These are phyloP conservation scores for Pangasianodon gigas DNA, from an alignment of 2,113 vertebrate species.

Conservation along the genomic window DNA sequence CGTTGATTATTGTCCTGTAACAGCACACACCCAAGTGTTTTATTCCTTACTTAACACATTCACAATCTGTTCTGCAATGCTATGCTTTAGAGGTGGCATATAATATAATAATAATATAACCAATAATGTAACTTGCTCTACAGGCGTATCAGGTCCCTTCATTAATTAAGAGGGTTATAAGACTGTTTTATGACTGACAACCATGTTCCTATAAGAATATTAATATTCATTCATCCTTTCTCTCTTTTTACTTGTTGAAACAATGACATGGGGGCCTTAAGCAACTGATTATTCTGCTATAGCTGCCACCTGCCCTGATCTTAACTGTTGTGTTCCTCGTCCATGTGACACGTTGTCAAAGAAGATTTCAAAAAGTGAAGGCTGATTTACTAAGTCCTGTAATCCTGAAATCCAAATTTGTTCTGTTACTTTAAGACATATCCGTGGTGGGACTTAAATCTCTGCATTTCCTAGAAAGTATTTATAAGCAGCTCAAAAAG, in stretches of 20 bases:
- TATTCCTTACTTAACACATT: background rate
- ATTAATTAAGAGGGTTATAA: background rate
- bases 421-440: background rate
- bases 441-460: slow-evolving; percentile 50
- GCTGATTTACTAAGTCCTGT: background rate
- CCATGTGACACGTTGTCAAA: background rate
- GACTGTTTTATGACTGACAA: background rate
- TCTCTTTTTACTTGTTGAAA: background rate
- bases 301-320: background rate
- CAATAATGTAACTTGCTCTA: background rate
- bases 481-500: slow-evolving; percentile 20
- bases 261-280: background rate
- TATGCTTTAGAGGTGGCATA: too few relatives aligned
- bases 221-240: background rate
- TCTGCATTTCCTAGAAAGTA: slow-evolving; percentile 23
- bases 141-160: background rate
- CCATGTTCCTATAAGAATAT: background rate
- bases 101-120: too few relatives aligned
- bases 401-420: slow-evolving; percentile 8
- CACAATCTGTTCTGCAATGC: background rate
- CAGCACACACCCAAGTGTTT: background rate
- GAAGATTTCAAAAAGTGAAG: background rate
- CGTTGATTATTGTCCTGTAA: too few relatives aligned
- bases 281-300: background rate
- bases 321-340: background rate